Percentiles rank a stretch among this genome's conserved stretches.
phyloP scores from a whole-genome alignment of 2,888 invertebrate genomes.

The Selenia dentaria region DNA sequence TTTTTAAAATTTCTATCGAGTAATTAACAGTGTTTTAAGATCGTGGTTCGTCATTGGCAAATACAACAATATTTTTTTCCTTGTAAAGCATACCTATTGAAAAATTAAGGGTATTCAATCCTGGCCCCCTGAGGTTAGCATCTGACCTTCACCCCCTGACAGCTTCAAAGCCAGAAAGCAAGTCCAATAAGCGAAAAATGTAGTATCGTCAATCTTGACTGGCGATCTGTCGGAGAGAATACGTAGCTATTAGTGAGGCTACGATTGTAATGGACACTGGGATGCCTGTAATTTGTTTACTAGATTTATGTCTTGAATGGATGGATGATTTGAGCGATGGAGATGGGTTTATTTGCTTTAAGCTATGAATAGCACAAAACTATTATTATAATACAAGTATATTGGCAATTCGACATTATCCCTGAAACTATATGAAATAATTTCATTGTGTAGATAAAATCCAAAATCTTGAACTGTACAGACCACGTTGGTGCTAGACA shows the following conservation, averaged over 20 bases:
- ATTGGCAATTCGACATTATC: too few relatives aligned
- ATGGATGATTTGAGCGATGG: constrained; percentile 12
- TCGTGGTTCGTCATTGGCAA: too few relatives aligned
- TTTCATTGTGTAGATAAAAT: too few relatives aligned
- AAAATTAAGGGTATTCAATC: constrained; percentile 3
- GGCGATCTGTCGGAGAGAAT: constrained; percentile 44
- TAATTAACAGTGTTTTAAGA: too few relatives aligned
- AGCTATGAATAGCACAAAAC: too few relatives aligned
- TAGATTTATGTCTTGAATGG: constrained; percentile 33
- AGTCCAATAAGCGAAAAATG: constrained; percentile 66
- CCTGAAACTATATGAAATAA: too few relatives aligned
- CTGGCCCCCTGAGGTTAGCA: constrained; percentile 54
- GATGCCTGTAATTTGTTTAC: constrained; percentile 35
- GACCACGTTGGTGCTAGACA: too few relatives aligned
- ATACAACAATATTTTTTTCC: too few relatives aligned
- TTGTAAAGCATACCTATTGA: too few relatives aligned
- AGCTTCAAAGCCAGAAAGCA: constrained; percentile 50
- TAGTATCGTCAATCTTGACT: constrained; percentile 50
- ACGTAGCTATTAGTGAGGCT: constrained; percentile 34
- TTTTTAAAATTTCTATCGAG: too few relatives aligned
- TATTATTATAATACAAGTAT: too few relatives aligned
- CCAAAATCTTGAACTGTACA: too few relatives aligned
- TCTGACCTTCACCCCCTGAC: constrained; percentile 67
- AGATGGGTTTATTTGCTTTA: background rate
- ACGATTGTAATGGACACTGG: constrained; percentile 33